Evolutionary conservation across 2,797 vertebrate species (phyloP).

Genomic region (Acrocephalus scirpaceus): DNA sequence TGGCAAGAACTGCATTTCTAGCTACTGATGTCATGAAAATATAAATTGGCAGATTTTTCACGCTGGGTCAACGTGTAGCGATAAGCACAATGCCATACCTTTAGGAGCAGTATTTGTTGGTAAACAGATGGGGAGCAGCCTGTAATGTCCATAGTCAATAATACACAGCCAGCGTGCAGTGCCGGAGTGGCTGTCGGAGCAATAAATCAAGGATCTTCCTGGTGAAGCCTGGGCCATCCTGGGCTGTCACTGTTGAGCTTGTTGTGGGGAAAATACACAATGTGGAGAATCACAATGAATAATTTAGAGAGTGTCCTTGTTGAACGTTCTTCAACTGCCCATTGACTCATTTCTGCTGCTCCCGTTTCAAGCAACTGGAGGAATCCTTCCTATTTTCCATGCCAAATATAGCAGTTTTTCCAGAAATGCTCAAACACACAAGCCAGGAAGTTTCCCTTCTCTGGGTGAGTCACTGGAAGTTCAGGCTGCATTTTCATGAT

Average conservation of each 20-base stretch:
- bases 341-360: constrained; percentile 55
- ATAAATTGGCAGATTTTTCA: constrained; percentile 66
- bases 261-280: constrained; percentile 4
- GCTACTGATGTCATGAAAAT: constrained; percentile 55
- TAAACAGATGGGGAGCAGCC: constrained; percentile 53
- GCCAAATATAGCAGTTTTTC: constrained; percentile 71
- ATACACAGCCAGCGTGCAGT: neutral
- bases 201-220: neutral
- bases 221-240: neutral
- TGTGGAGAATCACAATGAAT: neutral
- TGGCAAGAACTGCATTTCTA: constrained; percentile 46
- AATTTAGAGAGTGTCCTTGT: constrained; percentile 21
- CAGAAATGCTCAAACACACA: constrained; percentile 54
- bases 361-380: constrained; percentile 16
- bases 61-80: constrained; percentile 32
- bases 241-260: neutral
- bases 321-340: neutral
- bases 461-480: constrained; percentile 64
- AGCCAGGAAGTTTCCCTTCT: constrained; percentile 67
- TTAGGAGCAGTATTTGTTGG: constrained; percentile 52
- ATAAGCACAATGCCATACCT: constrained; percentile 56
- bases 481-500: constrained; percentile 55
- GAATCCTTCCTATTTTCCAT: constrained; percentile 68
- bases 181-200: neutral
- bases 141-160: neutral